Base-by-base conservation (phyloP, 2,888 invertebrate species). In the Diabrotica balteata region DNA sequence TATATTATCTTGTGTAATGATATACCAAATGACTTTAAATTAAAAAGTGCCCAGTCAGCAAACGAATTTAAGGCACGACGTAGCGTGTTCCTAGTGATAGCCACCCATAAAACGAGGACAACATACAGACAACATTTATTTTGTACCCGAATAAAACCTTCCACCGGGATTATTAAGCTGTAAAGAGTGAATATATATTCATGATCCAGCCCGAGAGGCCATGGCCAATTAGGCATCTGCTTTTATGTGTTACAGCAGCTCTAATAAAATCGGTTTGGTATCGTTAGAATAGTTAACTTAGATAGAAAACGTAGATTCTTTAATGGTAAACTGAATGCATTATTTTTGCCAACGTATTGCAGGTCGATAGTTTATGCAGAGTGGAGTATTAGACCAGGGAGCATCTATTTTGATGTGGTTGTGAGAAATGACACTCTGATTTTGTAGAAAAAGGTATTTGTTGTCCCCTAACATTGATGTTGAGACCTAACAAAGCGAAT, bases 71-170 rank as follows among this genome's bases (percentile, higher is more conserved):
- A 32, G 32, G 32, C n/a, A 46, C 49, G 10, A 52, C 17, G 9
- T 7, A 52, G 52, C 17, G 5, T 47, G 50, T 49, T 59, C 50
- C 44, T 9, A 11, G 43, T 59, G 59, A 59, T 59, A 51, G 59
- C 51, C 52, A 60, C 17, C 52, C 7, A 60, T 60, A 22, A 60
- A 60, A 52, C 43, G 42, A 32, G 50, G 47, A 63, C 46, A 63
- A 63, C 63, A 63, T 10, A 63, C 47, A 54, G 55, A 49, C 55
- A 47, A 47, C 54, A 63, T 63, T 43, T 47, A 55, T 63, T 63
- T 47, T 50, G 55, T 49, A 55, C 63, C 63, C 55, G 8, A 63
- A 63, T 63, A 63, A 63, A 63, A 63, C 55, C 55, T 63, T 63
- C 63, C 11, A 49, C 50, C 44, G 50, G 63, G 47, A 55, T 50